phyloP scores from a whole-genome alignment of 2,888 invertebrate species.

The Troglohyphantes excavatus region DNA sequence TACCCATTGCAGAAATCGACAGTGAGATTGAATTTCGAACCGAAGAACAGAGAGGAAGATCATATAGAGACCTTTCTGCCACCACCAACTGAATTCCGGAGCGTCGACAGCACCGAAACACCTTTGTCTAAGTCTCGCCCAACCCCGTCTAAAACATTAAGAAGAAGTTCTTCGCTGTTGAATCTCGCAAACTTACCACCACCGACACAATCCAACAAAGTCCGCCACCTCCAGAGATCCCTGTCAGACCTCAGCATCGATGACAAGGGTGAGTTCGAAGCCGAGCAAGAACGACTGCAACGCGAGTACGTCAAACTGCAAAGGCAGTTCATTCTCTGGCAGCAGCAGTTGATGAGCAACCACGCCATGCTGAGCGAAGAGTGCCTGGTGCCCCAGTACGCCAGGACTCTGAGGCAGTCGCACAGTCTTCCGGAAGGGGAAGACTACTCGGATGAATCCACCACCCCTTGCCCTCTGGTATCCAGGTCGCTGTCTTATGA shows the following conservation, averaged over 20 bases:
- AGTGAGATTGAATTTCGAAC: not conserved
- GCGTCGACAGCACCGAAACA: not conserved
- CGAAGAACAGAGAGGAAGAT: not conserved
- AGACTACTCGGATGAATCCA: conserved; percentile 12
- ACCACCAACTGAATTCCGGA: conserved; percentile 49
- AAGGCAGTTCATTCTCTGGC: conserved; percentile 74
- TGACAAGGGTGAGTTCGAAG: conserved; percentile 57
- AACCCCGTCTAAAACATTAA: conserved; percentile 4
- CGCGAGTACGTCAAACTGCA: conserved; percentile 74
- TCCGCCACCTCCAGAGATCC: conserved; percentile 52
- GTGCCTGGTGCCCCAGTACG: conserved; percentile 59
- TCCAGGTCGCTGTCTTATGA: conserved; percentile 68
- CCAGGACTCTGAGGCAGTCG: conserved; percentile 65
- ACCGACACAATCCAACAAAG: not conserved
- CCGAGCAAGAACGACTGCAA: conserved; percentile 73
- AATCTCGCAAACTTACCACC: conserved; percentile 15
- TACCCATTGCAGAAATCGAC: conserved; percentile 36
- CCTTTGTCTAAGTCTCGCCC: not conserved
- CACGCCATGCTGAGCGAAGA: conserved; percentile 74
- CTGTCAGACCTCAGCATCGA: conserved; percentile 62
- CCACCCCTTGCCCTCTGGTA: conserved; percentile 45
- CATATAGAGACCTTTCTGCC: conserved; percentile 16
- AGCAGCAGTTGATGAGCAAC: conserved; percentile 69
- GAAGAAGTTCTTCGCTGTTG: conserved; percentile 66
- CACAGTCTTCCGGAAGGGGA: conserved; percentile 75